Conservation (phyloP, 2,888 invertebrate species). For the Synergus gifuensis region DNA sequence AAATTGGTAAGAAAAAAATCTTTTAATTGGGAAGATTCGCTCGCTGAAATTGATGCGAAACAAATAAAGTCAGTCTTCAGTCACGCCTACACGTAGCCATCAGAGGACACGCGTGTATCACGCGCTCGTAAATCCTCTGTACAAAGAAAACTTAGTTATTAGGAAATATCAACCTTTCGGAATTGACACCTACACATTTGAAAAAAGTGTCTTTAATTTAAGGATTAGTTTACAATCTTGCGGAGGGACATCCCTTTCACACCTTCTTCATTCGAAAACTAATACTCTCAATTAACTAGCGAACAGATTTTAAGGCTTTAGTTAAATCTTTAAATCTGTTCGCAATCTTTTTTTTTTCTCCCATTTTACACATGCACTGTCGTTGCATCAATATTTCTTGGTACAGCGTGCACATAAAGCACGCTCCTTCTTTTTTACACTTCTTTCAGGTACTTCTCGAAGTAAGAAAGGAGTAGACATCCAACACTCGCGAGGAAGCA, state of each 20-base stretch:
- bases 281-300: constrained; percentile 43
- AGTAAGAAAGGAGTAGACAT: constrained; percentile 13
- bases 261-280: neutral
- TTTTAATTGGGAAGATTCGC: constrained; percentile 17
- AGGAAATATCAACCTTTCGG: constrained; percentile 47
- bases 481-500: constrained; percentile 17
- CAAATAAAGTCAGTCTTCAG: constrained; percentile 38
- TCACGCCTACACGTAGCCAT: constrained; percentile 27
- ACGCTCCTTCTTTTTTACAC: constrained; percentile 27
- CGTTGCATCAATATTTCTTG: constrained; percentile 35
- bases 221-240: constrained; percentile 30
- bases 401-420: constrained; percentile 24
- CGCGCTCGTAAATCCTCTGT: neutral
- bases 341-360: constrained; percentile 57
- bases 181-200: constrained; percentile 47
- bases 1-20: neutral
- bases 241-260: constrained; percentile 33
- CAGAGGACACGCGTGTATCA: constrained; percentile 1
- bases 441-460: constrained; percentile 27
- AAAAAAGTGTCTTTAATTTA: constrained; percentile 44
- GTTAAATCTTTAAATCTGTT: constrained; percentile 58
- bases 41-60: constrained; percentile 5
- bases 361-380: constrained; percentile 21
- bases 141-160: constrained; percentile 25
- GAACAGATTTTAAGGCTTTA: constrained; percentile 63